A percentile compares a stretch with the other conserved stretches of the same genome.
These are phyloP conservation scores for Phaonia tiefii DNA, from an alignment of 2,888 invertebrate genomes.

Conservation along the genomic window DNA sequence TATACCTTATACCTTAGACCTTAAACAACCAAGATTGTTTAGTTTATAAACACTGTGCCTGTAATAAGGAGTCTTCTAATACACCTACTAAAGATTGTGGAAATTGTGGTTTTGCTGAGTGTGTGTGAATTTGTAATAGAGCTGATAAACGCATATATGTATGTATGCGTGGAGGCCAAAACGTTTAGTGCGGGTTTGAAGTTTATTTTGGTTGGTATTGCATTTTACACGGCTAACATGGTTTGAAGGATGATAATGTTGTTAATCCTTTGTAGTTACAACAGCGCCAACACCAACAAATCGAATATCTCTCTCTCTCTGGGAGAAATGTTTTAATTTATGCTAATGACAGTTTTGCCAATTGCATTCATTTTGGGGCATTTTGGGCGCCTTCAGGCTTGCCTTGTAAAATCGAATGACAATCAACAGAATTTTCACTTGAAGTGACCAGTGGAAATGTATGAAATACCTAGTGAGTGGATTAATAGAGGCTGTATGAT, in stretches of 20 bases:
- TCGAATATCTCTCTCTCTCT: background rate
- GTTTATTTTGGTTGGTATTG: background rate
- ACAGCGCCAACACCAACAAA: too few species aligned
- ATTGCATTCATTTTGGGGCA: slow-evolving; percentile 8
- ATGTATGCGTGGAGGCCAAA: background rate
- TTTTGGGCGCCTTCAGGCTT: background rate
- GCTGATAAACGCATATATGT: background rate
- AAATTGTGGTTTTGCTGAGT: too few species aligned
- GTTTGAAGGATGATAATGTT: background rate
- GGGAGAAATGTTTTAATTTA: background rate
- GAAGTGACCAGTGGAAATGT: too few species aligned
- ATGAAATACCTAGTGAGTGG: too few species aligned
- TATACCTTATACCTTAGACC: too few species aligned
- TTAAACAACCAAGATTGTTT: too few species aligned
- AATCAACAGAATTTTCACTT: background rate
- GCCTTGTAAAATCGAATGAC: background rate
- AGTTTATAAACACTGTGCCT: too few species aligned
- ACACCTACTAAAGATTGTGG: too few species aligned
- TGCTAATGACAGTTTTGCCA: slow-evolving; percentile 15
- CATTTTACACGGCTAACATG: background rate
- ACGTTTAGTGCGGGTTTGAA: background rate
- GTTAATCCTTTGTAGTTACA: too few species aligned
- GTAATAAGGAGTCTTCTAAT: too few species aligned
- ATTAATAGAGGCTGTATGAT: background rate
- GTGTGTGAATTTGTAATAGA: background rate